Evolutionary conservation across 2,113 vertebrate species (phyloP), one percentile per base, ranked within the genome.

Genomic region (Heloderma charlesbogerti): DNA sequence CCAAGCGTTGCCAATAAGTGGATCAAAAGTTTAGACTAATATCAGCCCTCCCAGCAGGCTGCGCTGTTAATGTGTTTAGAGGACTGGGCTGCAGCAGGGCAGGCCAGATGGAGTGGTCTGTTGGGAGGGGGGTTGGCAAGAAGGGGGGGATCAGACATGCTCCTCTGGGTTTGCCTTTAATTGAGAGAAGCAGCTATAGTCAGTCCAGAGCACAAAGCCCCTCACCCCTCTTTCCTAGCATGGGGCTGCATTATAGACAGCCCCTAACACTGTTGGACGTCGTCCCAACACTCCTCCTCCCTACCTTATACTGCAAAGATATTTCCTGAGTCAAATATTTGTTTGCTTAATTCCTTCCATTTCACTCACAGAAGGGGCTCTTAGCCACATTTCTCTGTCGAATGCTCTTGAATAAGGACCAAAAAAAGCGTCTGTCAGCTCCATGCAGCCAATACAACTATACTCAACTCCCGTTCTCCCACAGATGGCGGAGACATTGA

Each of bases 11-110:
- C 75, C 95, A 95, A 96, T 95, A 92, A 90, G 89, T 72, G 40
- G 94, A 94, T 95, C 93, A 93, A 94, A 97, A 95, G 95, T 97
- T 97, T 96, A 97, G 91, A 97, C 96, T 94, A 96, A 97, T 95
- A 96, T 88, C 91, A 75, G 93, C 80, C 71, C 81, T 96, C 90
- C 93, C 18, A 13, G 78, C 51, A 91, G 93, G 92, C 48, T 37
- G 69, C 51, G 34, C 54, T 37, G 25, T 69, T 87, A 88, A 80
- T 84, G 45, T 34, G 60, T 40, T 86, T 37, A 43, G 63, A 31
- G 57, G n/a, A 48, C 9, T 22, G 43, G 31, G 34, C 93, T 96
- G 92, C 15, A 84, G 79, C 37, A 84, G 1, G 18, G 48, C 72
- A 67, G 1, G 34, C 43, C 13, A 31, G 0, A 34, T 43, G 8